Evolutionary conservation across 2,113 vertebrate species (phyloP), one percentile per base, ranked within the genome.

Genomic region (Herpailurus yagouaroundi): DNA sequence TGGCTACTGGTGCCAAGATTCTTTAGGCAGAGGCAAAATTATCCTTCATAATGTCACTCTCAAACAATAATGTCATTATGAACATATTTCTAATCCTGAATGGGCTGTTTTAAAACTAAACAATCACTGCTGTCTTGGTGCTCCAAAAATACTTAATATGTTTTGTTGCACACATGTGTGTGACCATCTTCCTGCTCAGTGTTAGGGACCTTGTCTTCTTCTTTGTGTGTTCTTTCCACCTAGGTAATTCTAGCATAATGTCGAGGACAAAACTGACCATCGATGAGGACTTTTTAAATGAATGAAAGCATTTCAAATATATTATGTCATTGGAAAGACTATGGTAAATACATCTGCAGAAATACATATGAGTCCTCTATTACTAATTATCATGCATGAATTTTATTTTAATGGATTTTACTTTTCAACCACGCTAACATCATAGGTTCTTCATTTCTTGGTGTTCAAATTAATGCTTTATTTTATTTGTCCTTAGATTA

Each of bases 381-480:
- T 82, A 66, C 25, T 86, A 82, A 52, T 36, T 83, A 81, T 41
- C 9, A 50, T 29, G 8, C 10, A 27, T n/a, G 21, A 60, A 52
- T 68, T 50, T 23, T n/a, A 77, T 77, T 45, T 81, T 74, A 89
- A 92, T 94, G 5, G 86, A 14, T 71, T 83, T 82, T 81, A 69
- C 5, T 1, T 93, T 93, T 77, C 33, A 89, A 18, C 1, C 18
- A 81, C 27, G 60, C n/a, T 81, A 76, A 64, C 15, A 64, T n/a
- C 27, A 80, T 55, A 12, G 9, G 27, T 87, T 88, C 2, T 79
- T 88, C 66, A 86, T 80, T 57, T 73, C 2, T 36, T 77, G 69
- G 0, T 77, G 15, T 91, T 90, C 7, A 50, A 76, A 73, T 83
- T 48, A 91, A 86, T 92, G 50, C 25, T 90, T 92, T 89, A 38